Base-by-base conservation (phyloP, 30 jellyfish, hydroid and myxozoan genomes). In the Nemopilema nomurai region DNA sequence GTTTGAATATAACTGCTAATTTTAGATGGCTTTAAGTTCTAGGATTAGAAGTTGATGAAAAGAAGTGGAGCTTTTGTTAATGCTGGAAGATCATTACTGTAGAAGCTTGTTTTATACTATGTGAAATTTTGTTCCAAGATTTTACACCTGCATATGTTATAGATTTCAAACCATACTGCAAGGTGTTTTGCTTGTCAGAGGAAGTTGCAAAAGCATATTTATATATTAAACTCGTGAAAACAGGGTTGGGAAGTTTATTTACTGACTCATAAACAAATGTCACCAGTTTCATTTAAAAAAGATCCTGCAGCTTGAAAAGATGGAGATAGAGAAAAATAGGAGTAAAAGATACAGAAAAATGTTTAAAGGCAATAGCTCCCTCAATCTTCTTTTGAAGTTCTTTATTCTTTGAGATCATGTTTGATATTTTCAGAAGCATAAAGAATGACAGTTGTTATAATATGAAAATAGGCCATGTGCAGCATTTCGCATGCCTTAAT, bases 321-420 rank as follows among this genome's bases (percentile, higher is more conserved):
- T 30, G 65, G 67, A 80, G 53, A 17, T 19, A 13, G 76, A 67
- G n/a, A 78, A 78, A 57, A 78, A 75, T 75, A 49, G 73, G 77
- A 78, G 49, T 78, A 75, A 72, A 74, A 49, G 88, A 80, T 49
- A 76, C 26, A 51, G 80, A 62, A 78, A 78, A 23, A 51, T 63
- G 18, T 31, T 25, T 78, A 51, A 78, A 78, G 26, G 88, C 77
- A 51, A 57, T 78, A 51, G 88, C 88, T 78, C 88, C n/a, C 22
- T 51, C 66, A 78, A 78, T 76, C 24, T 78, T 78, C 64, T 78
- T 83, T 83, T n/a, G n/a, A n/a, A n/a, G n/a, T n/a, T n/a, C n/a
- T n/a, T n/a, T n/a, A n/a, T n/a, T n/a, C n/a, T n/a, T n/a, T n/a
- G n/a, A n/a, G n/a, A n/a, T n/a, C n/a, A n/a, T n/a, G n/a, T n/a